A percentile compares a stretch with the other conserved stretches of the same genome.
phyloP scores from a whole-genome alignment of 2,888 invertebrate species.

The Drosophila multiciliata region DNA sequence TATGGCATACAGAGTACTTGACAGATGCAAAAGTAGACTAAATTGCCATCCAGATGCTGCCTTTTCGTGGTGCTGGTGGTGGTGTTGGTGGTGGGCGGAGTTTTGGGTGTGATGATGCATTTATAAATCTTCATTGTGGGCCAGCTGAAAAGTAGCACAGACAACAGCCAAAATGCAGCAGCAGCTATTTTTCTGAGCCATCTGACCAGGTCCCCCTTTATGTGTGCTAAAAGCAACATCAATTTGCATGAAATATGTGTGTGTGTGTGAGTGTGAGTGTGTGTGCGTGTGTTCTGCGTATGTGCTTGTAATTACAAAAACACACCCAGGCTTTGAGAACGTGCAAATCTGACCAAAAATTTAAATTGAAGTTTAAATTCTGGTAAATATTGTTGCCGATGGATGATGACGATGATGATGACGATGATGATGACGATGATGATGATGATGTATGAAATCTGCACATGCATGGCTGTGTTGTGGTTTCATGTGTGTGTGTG shows the following conservation, averaged over 20 bases:
- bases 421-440: conserved; percentile 42
- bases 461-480: conserved; percentile 25
- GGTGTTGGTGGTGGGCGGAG: neutral
- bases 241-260: conserved; percentile 70
- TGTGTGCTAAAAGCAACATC: conserved; percentile 74
- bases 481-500: conserved; percentile 7
- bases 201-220: conserved; percentile 47
- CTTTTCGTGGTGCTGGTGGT: conserved; percentile 1
- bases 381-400: conserved; percentile 62
- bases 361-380: conserved; percentile 79
- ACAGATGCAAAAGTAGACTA: conserved; percentile 47
- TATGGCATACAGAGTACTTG: conserved; percentile 67
- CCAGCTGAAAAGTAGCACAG: conserved; percentile 76
- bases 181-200: conserved; percentile 57
- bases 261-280: conserved; percentile 18
- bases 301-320: conserved; percentile 77
- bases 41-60: conserved; percentile 41
- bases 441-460: conserved; percentile 67
- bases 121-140: conserved; percentile 79
- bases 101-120: conserved; percentile 43
- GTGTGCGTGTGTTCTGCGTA: conserved; percentile 32
- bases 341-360: conserved; percentile 81
- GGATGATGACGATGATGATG: conserved; percentile 51
- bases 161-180: conserved; percentile 71
- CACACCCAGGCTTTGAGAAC: conserved; percentile 69